Evolutionary conservation across 2,888 invertebrate species (phyloP).

Genomic region (Oxyteleia sp.): DNA sequence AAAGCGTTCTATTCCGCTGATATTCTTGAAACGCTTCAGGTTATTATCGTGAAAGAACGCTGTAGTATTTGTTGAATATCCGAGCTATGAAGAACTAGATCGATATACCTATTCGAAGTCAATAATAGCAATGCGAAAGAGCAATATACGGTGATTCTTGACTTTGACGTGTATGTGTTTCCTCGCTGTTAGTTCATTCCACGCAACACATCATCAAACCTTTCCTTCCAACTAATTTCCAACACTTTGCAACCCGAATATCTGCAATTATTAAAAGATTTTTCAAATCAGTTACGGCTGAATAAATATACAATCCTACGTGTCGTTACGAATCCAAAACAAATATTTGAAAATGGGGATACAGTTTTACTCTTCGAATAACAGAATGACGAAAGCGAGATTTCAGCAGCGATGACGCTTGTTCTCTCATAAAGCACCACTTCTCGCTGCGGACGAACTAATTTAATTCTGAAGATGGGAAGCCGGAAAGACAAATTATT

Average conservation of each 20-base stretch:
- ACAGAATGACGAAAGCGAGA: slow-evolving; percentile 26
- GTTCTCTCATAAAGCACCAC: slow-evolving; percentile 44
- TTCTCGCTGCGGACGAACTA: slow-evolving; percentile 35
- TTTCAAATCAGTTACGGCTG: no score
- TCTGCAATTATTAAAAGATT: no score
- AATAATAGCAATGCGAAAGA: slow-evolving; percentile 30
- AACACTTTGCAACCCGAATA: no score
- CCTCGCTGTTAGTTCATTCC: slow-evolving; percentile 9
- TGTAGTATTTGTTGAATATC: slow-evolving; percentile 77
- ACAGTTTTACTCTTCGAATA: slow-evolving; percentile 7
- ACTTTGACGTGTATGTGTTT: slow-evolving; percentile 9
- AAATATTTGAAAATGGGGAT: not conserved
- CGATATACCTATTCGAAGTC: slow-evolving; percentile 76
- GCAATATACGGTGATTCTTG: slow-evolving; percentile 14
- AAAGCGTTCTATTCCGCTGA: no score
- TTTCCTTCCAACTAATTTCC: not conserved
- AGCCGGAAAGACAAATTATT: slow-evolving; percentile 65
- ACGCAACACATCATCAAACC: not conserved
- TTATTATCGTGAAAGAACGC: slow-evolving; percentile 26
- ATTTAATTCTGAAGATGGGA: slow-evolving; percentile 54
- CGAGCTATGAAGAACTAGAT: slow-evolving; percentile 69
- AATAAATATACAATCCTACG: no score
- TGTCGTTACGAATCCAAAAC: no score
- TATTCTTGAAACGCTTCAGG: slow-evolving; percentile 13
- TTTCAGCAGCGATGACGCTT: slow-evolving; percentile 34